Percentiles rank a stretch among this genome's conserved stretches.
These are phyloP conservation scores for Nicator chloris DNA, from an alignment of 2,113 vertebrate species.

Conservation along the genomic window DNA sequence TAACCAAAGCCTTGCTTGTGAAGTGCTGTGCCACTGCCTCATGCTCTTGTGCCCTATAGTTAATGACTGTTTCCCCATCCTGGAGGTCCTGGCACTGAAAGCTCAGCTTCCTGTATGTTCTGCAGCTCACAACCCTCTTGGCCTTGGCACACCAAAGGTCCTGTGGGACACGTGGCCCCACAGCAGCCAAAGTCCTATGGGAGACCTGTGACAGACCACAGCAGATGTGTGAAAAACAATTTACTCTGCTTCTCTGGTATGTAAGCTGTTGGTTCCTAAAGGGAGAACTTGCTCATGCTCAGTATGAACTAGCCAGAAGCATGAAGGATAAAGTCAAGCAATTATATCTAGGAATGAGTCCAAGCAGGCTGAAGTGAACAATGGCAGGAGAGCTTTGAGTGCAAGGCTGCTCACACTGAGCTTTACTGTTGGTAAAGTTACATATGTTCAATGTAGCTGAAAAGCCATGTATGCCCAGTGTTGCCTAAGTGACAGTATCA, in stretches of 20 bases:
- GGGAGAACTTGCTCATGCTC: not conserved
- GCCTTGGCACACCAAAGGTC: not conserved
- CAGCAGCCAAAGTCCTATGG: not conserved
- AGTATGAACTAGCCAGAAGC: not conserved
- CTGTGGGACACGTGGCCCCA: rapidly evolving
- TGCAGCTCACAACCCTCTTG: not conserved
- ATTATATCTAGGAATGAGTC: not conserved
- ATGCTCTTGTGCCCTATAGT: not conserved
- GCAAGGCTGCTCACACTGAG: not conserved
- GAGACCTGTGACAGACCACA: not conserved
- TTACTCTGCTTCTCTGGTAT: not conserved
- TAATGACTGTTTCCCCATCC: not conserved
- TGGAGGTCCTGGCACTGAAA: not conserved
- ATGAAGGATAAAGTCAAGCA: not conserved
- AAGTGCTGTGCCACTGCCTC: not conserved
- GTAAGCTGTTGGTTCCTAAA: rapidly evolving
- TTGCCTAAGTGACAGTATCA: not conserved
- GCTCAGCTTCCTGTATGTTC: rapidly evolving
- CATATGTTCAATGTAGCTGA: not conserved
- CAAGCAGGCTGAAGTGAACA: not conserved
- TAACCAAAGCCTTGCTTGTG: not conserved
- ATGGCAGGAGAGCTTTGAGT: not conserved
- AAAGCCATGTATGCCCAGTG: not conserved
- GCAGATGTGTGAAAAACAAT: not conserved
- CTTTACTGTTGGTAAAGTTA: not conserved